Conservation (phyloP, 2,113 vertebrate genomes). For the Shinisaurus crocodilurus region DNA sequence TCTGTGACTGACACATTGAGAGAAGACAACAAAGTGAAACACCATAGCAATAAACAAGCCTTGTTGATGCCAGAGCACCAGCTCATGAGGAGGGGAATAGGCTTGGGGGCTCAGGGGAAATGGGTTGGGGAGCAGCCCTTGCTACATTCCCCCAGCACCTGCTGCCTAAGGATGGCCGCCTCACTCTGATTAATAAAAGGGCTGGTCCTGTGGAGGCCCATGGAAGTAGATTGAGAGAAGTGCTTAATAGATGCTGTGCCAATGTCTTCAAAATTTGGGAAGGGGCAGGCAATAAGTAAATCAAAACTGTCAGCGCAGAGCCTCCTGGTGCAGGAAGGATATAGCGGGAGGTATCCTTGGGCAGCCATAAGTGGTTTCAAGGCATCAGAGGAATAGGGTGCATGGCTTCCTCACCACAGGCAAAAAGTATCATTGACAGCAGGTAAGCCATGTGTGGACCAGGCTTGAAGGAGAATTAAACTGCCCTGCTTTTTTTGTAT, state of each 20-base stretch:
- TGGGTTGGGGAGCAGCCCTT: too few species aligned
- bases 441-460: background rate
- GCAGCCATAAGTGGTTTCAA: background rate
- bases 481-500: background rate
- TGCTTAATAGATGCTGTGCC: background rate
- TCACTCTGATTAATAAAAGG: background rate
- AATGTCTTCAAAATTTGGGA: background rate
- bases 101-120: background rate
- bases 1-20: background rate
- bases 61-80: background rate
- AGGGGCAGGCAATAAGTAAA: background rate
- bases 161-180: too few species aligned
- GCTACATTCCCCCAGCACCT: background rate
- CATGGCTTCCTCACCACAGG: background rate
- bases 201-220: background rate
- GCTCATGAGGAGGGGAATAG: background rate
- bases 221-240: background rate
- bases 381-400: background rate
- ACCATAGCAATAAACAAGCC: background rate
- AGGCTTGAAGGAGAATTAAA: slow-evolving; percentile 25
- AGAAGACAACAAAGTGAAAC: background rate
- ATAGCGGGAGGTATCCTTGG: background rate
- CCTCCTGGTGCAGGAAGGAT: background rate
- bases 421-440: background rate
- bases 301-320: background rate